Conservation (phyloP, 2,113 vertebrate genomes). For the Salvelinus fontinalis region DNA sequence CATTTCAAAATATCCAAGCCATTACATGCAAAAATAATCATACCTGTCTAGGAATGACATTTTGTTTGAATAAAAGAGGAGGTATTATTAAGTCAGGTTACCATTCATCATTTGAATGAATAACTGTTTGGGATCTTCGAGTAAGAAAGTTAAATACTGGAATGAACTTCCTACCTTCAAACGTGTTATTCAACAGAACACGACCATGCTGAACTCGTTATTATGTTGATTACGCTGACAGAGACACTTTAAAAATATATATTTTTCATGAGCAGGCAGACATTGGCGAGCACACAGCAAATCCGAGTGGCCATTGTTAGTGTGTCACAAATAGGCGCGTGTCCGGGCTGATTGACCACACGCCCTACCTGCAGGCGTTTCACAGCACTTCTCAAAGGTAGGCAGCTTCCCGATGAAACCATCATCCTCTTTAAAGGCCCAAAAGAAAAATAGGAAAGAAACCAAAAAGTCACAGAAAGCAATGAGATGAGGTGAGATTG, state of each 20-base stretch:
- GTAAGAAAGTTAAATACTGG: neutral
- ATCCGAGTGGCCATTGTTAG: constrained; percentile 37
- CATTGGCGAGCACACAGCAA: neutral
- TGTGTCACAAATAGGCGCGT: constrained; percentile 32
- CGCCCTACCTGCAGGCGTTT: constrained; percentile 84
- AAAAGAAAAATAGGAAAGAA: constrained; percentile 35
- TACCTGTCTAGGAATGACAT: neutral
- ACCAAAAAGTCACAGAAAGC: constrained; percentile 52
- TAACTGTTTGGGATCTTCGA: neutral
- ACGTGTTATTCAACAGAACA: neutral
- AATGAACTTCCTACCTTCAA: neutral
- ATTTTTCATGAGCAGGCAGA: neutral
- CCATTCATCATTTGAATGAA: constrained; percentile 2
- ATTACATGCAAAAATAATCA: constrained; percentile 23
- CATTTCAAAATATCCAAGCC: neutral
- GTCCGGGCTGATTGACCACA: constrained; percentile 10
- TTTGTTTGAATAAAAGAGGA: neutral
- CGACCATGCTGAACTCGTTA: constrained; percentile 28
- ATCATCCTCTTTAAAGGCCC: constrained; percentile 83
- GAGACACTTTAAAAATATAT: neutral
- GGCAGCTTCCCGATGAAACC: constrained; percentile 85
- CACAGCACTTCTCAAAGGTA: constrained; percentile 87
- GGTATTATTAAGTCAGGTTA: constrained; percentile 10
- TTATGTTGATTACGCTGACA: constrained; percentile 6
- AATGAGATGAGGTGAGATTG: constrained; percentile 22